phyloP scores from a whole-genome alignment of 2,888 invertebrate species.

The Euphydryas editha region DNA sequence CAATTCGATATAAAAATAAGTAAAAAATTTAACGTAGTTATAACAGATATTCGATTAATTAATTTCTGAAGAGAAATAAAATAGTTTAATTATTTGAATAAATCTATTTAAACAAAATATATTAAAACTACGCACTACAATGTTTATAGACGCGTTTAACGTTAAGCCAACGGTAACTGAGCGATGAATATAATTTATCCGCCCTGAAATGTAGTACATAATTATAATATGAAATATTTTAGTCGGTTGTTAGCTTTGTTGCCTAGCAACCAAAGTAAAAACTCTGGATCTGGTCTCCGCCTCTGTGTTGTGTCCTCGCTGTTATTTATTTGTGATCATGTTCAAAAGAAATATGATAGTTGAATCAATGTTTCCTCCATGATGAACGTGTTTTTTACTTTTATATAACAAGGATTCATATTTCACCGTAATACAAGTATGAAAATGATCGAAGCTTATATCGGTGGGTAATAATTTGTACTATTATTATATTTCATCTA shows the following conservation, averaged over 20 bases:
- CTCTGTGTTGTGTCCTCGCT: slow-evolving; percentile 47
- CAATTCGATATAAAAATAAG: no score
- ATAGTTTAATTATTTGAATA: no score
- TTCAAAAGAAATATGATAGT: slow-evolving; percentile 52
- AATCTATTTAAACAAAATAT: background rate
- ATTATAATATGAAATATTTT: background rate
- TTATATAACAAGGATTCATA: background rate
- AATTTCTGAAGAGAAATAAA: no score
- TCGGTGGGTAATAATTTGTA: no score
- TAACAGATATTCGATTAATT: no score
- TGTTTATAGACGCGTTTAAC: background rate
- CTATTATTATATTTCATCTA: no score
- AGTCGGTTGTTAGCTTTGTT: slow-evolving; percentile 46
- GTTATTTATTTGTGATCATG: slow-evolving; percentile 50
- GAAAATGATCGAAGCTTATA: no score
- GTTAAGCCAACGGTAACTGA: background rate
- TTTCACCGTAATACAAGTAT: background rate
- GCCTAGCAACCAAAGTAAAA: slow-evolving; percentile 64
- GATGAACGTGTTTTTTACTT: slow-evolving; percentile 41
- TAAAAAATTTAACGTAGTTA: no score
- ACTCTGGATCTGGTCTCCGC: slow-evolving; percentile 49
- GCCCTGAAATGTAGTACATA: background rate
- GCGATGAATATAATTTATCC: background rate
- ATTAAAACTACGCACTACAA: background rate
- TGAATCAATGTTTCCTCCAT: slow-evolving; percentile 63